phyloP scores from a whole-genome alignment of 2,797 vertebrate species.

The Pangasius mekongensis region DNA sequence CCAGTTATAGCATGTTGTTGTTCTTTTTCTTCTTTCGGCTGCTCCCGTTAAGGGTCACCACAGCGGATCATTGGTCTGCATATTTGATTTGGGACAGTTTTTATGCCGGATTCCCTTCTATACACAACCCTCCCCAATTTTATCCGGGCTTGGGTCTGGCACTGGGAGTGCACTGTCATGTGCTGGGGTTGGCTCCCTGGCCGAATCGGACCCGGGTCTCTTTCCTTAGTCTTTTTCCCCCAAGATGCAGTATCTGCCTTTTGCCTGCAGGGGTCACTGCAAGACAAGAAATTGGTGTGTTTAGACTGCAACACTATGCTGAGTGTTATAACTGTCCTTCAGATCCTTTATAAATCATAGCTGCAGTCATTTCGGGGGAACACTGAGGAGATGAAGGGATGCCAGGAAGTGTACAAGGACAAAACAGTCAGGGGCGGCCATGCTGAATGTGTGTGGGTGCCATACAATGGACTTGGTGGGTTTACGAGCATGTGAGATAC shows the following conservation, averaged over 20 bases:
- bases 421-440: neutral
- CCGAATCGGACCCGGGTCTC: too few relatives aligned
- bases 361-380: neutral
- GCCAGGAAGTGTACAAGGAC: neutral
- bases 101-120: too few relatives aligned
- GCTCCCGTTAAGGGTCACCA: too few relatives aligned
- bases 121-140: too few relatives aligned
- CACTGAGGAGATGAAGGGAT: conserved; percentile 23
- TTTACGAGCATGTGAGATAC: neutral
- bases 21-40: too few relatives aligned
- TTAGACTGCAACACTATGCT: neutral
- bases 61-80: too few relatives aligned
- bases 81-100: too few relatives aligned
- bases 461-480: neutral
- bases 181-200: too few relatives aligned
- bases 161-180: too few relatives aligned
- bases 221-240: neutral
- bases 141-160: too few relatives aligned
- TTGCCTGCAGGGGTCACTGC: conserved; percentile 47
- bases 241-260: conserved; percentile 13
- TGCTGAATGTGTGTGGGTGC: neutral
- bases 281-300: neutral
- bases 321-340: conserved; percentile 4
- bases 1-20: neutral
- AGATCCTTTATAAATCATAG: conserved; percentile 20